Conservation (phyloP, 1,140 invertebrate genomes). For the Harlomillsia oculata region DNA sequence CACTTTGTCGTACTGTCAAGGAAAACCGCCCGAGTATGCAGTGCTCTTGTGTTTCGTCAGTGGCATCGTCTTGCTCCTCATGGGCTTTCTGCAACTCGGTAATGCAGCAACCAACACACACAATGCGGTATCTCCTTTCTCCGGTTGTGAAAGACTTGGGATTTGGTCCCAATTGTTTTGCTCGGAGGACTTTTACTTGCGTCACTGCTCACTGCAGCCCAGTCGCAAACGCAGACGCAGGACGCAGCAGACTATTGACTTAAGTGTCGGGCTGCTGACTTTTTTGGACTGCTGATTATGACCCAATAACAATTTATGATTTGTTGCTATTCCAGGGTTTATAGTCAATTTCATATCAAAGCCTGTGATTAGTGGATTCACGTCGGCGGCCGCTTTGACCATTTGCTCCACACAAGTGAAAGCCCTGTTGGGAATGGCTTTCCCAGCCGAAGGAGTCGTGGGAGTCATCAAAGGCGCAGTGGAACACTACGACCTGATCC, state of each 20-base stretch:
- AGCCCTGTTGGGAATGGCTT: constrained; percentile 60
- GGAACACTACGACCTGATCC: constrained; percentile 55
- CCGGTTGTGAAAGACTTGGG: not conserved
- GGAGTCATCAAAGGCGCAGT: constrained; percentile 52
- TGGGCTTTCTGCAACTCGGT: constrained; percentile 23
- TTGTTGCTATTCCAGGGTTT: constrained; percentile 50
- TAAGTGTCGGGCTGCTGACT: no score
- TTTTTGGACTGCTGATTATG: no score
- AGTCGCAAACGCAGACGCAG: not conserved
- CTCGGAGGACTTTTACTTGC: not conserved
- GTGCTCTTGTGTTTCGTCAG: constrained; percentile 68
- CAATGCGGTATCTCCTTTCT: not conserved
- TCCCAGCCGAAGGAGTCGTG: constrained; percentile 55
- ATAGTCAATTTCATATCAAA: constrained; percentile 82
- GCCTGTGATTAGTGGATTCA: constrained; percentile 79
- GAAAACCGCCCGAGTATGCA: constrained; percentile 58
- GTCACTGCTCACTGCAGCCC: not conserved
- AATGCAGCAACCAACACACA: not conserved
- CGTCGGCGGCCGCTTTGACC: constrained; percentile 70
- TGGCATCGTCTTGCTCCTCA: constrained; percentile 47
- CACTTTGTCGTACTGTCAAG: constrained; percentile 1
- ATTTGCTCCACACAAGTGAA: constrained; percentile 78
- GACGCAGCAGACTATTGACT: no score
- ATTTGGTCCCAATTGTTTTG: not conserved
- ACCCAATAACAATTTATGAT: constrained; percentile 37